Evolutionary conservation across 2,888 invertebrate species (phyloP).

Genomic region (Malacosoma neustria): DNA sequence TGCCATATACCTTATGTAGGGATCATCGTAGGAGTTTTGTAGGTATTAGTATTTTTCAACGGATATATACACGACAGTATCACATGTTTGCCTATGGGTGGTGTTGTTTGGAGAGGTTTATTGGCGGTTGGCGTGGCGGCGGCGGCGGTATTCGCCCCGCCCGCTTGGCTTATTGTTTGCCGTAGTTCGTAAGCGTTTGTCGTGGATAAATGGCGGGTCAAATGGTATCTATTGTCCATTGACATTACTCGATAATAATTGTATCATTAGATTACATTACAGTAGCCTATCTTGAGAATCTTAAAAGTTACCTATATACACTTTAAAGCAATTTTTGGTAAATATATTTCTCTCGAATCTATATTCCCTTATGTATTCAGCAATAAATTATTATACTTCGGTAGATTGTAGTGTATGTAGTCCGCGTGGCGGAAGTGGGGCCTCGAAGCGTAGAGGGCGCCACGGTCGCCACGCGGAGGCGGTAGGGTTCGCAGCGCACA

Average conservation of each 20-base stretch:
- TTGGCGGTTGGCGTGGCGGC: slow-evolving; percentile 44
- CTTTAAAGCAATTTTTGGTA: slow-evolving; percentile 66
- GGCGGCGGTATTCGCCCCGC: slow-evolving; percentile 44
- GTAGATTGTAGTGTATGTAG: slow-evolving; percentile 70
- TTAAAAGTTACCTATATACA: slow-evolving; percentile 74
- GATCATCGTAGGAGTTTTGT: slow-evolving; percentile 62
- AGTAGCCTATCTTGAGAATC: slow-evolving; percentile 73
- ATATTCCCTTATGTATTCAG: slow-evolving; percentile 74
- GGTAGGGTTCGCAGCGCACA: slow-evolving; percentile 73
- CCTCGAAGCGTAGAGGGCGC: too few species aligned
- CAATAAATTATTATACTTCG: slow-evolving; percentile 71
- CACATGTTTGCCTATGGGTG: slow-evolving; percentile 65
- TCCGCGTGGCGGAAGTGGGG: too few species aligned
- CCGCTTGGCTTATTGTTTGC: slow-evolving; percentile 65
- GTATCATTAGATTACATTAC: slow-evolving; percentile 75
- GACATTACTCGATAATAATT: slow-evolving; percentile 74
- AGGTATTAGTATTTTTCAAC: slow-evolving; percentile 67
- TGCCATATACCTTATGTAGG: slow-evolving; percentile 70
- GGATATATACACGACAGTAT: slow-evolving; percentile 65
- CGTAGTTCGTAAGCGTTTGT: slow-evolving; percentile 66
- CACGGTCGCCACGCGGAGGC: too few species aligned
- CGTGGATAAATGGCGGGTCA: slow-evolving; percentile 64
- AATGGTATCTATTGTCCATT: slow-evolving; percentile 74
- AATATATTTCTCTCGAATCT: slow-evolving; percentile 73
- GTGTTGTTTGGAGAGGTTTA: slow-evolving; percentile 64